Evolutionary conservation across 2,113 vertebrate species (phyloP).

Genomic region (Gobio gobio): DNA sequence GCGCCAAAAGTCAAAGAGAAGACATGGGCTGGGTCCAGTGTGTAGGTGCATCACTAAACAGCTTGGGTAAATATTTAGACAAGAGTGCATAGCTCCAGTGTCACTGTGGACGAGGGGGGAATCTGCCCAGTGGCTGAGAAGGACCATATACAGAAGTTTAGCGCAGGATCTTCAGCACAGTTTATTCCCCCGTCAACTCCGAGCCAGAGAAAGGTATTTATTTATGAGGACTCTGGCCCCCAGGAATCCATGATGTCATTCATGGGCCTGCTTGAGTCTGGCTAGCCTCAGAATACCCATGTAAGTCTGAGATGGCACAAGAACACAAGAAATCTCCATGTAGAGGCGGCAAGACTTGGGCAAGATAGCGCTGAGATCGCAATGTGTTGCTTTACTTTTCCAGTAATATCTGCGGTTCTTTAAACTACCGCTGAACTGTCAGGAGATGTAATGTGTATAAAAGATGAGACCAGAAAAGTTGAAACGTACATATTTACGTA

Average conservation of each 20-base stretch:
- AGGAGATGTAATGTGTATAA: background rate
- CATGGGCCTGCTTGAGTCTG: slow-evolving; percentile 52
- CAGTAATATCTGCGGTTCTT: slow-evolving; percentile 37
- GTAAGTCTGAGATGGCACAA: slow-evolving; percentile 28
- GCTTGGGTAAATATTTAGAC: slow-evolving; percentile 62
- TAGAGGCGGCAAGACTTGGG: background rate
- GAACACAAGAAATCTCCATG: background rate
- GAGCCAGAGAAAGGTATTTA: slow-evolving; percentile 46
- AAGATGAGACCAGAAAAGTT: background rate
- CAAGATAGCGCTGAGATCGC: slow-evolving; percentile 15
- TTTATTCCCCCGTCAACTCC: background rate
- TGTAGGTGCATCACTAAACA: slow-evolving; percentile 60
- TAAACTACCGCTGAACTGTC: slow-evolving; percentile 51
- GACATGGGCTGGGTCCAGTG: background rate
- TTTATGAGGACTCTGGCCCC: slow-evolving; percentile 56
- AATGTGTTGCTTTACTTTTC: slow-evolving; percentile 14
- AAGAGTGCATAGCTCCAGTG: slow-evolving; percentile 52
- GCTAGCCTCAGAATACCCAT: slow-evolving; percentile 42
- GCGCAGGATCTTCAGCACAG: background rate
- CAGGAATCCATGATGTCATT: slow-evolving; percentile 63
- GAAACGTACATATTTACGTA: too few relatives aligned
- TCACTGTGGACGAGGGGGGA: slow-evolving; percentile 35
- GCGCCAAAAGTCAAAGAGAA: background rate
- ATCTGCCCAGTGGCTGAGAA: slow-evolving; percentile 39
- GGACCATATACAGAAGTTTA: slow-evolving; percentile 64